These are phyloP conservation scores for Thereva unica DNA, from an alignment of 2,888 invertebrate genomes.

Conservation along the genomic window DNA sequence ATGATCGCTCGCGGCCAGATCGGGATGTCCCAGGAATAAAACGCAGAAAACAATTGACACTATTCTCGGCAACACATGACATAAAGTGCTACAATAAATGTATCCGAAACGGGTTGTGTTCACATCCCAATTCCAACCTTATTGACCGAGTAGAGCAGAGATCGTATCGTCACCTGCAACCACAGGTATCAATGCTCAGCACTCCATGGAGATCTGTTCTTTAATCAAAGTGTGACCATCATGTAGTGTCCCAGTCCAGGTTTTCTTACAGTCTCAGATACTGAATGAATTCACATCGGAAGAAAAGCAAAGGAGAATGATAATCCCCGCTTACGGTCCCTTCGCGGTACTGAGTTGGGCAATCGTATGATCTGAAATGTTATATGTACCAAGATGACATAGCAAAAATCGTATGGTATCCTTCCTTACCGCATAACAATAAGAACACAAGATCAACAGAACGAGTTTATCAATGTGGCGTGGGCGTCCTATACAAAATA, in stretches of 20 bases:
- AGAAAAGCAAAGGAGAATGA: constrained; percentile 9
- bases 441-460: constrained; percentile 5
- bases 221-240: constrained; percentile 36
- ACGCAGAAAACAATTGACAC: constrained; percentile 19
- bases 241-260: constrained; percentile 24
- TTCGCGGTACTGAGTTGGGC: constrained; percentile 24
- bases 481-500: constrained; percentile 38
- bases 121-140: constrained; percentile 11
- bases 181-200: constrained; percentile 35
- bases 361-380: constrained; percentile 29
- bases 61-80: constrained; percentile 11
- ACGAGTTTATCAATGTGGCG: constrained; percentile 35
- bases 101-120: constrained; percentile 7
- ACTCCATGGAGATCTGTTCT: constrained; percentile 25
- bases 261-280: not conserved
- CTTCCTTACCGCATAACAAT: constrained; percentile 3
- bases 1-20: constrained; percentile 9
- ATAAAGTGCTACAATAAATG: constrained; percentile 17
- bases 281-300: not conserved
- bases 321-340: constrained; percentile 29
- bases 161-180: constrained; percentile 27
- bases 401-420: constrained; percentile 12
- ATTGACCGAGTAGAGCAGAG: constrained; percentile 28
- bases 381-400: constrained; percentile 29
- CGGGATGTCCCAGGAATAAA: constrained; percentile 12